Evolutionary conservation across 2,888 invertebrate genomes (phyloP).

Genomic region (Hydriomena furcata): DNA sequence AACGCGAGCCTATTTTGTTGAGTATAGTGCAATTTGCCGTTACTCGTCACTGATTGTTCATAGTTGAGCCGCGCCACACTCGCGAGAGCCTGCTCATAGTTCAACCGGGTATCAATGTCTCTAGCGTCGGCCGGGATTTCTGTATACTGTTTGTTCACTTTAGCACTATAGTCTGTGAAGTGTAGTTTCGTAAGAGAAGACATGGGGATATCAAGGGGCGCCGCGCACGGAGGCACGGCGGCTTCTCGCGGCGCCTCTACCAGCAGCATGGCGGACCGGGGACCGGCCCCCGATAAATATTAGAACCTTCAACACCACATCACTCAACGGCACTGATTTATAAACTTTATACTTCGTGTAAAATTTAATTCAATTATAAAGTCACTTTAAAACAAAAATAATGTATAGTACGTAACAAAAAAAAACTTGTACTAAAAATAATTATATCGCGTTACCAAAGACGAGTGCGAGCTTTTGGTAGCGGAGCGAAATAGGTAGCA

Average conservation of each 20-base stretch:
- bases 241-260: slow-evolving; percentile 90
- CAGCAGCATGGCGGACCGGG: slow-evolving; percentile 87
- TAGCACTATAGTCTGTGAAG: slow-evolving; percentile 78
- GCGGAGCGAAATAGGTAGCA: slow-evolving; percentile 49
- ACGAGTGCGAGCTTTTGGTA: slow-evolving; percentile 51
- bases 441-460: slow-evolving; percentile 39
- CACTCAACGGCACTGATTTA: slow-evolving; percentile 43
- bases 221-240: slow-evolving; percentile 84
- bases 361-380: slow-evolving; percentile 1
- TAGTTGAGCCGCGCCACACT: slow-evolving; percentile 68
- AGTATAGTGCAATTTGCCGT: slow-evolving; percentile 63
- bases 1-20: slow-evolving; percentile 70
- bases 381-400: slow-evolving; percentile 13
- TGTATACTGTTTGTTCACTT: slow-evolving; percentile 69
- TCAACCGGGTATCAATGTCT: slow-evolving; percentile 60
- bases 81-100: slow-evolving; percentile 69
- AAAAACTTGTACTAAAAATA: slow-evolving; percentile 29
- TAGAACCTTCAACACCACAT: slow-evolving; percentile 58
- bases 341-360: background rate
- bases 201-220: slow-evolving; percentile 73
- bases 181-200: slow-evolving; percentile 73
- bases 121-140: slow-evolving; percentile 56
- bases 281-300: slow-evolving; percentile 53
- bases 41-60: slow-evolving; percentile 63
- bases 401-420: slow-evolving; percentile 3